These are phyloP conservation scores for Creontiades dilutus DNA, from an alignment of 2,888 invertebrate genomes.

Conservation along the genomic window DNA sequence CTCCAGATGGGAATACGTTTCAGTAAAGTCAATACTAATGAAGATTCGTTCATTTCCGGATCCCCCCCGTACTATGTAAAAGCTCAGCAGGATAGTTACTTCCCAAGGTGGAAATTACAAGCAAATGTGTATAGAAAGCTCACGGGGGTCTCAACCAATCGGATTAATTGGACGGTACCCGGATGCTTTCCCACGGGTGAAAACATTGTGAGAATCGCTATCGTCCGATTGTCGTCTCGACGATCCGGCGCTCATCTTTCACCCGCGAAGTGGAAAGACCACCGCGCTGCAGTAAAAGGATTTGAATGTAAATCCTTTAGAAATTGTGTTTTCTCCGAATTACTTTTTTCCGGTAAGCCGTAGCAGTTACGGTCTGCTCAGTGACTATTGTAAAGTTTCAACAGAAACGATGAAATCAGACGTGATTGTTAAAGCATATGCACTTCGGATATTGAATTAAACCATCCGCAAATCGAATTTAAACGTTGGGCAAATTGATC, in stretches of 20 bases:
- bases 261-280: neutral
- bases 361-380: no score
- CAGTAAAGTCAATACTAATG: neutral
- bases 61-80: neutral
- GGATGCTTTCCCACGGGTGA: slow-evolving; percentile 63
- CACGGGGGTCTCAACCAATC: slow-evolving; percentile 47
- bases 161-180: slow-evolving; percentile 59
- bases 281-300: no score
- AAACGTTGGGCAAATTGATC: no score
- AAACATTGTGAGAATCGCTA: slow-evolving; percentile 65
- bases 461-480: no score
- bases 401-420: no score
- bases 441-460: no score
- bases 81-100: neutral
- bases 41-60: neutral
- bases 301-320: no score
- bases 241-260: slow-evolving; percentile 7
- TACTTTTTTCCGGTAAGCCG: no score
- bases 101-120: slow-evolving; percentile 33
- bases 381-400: no score
- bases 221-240: slow-evolving; percentile 44
- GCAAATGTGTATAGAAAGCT: slow-evolving; percentile 47
- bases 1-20: neutral
- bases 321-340: neutral
- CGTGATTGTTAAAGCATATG: no score